Conservation (phyloP, 2,888 invertebrate genomes). For the Temnothorax ravouxi region DNA sequence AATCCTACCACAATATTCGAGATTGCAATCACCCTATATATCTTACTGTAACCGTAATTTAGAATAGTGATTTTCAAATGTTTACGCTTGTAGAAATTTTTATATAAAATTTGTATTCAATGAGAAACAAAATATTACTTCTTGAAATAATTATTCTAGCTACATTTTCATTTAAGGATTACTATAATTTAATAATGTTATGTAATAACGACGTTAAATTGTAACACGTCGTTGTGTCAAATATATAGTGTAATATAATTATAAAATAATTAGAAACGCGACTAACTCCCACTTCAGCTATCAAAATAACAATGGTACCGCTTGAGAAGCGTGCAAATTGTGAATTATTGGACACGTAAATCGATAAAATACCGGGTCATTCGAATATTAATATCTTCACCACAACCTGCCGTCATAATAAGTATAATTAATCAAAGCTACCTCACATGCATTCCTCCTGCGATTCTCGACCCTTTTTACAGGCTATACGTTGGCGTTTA, state of each 20-base stretch:
- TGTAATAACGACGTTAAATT: neutral
- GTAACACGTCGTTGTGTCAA: neutral
- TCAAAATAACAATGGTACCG: conserved; percentile 7
- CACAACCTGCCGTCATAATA: conserved; percentile 24
- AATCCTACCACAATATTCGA: conserved; percentile 27
- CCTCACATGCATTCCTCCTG: conserved; percentile 28
- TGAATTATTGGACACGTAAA: conserved; percentile 22
- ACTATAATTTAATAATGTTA: neutral
- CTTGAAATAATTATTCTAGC: neutral
- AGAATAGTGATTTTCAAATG: neutral
- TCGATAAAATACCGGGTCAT: conserved; percentile 18
- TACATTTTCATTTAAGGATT: conserved; percentile 10
- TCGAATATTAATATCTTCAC: conserved; percentile 2
- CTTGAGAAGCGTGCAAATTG: conserved; percentile 12
- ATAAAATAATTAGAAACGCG: conserved; percentile 20
- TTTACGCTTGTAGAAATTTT: neutral
- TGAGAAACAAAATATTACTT: neutral
- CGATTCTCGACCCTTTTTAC: conserved; percentile 47
- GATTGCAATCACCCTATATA: conserved; percentile 7
- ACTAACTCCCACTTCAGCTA: neutral
- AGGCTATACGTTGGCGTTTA: conserved; percentile 41
- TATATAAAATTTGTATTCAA: neutral
- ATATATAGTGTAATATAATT: neutral
- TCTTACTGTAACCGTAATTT: neutral
- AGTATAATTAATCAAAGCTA: conserved; percentile 50